Conservation (phyloP, 35 echinoderm and acorn worm species). For the Anneissia japonica region DNA sequence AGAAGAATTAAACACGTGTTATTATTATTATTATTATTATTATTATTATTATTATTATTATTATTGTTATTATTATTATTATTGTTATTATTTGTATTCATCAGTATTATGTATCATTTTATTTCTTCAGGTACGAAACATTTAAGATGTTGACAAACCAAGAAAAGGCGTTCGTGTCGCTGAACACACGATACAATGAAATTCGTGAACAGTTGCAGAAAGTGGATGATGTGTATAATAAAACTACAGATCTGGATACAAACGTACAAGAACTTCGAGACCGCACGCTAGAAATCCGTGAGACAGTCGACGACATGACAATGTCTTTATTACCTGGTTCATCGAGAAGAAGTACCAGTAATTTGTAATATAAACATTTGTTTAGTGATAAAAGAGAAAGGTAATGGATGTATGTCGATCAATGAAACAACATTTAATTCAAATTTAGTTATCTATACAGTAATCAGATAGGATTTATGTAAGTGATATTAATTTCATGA, state of each 20-base stretch:
- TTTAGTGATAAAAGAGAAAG: no score
- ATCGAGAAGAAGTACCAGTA: neutral
- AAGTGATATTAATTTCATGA: no score
- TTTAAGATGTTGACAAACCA: constrained; percentile 77
- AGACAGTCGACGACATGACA: constrained; percentile 58
- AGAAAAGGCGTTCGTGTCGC: constrained; percentile 47
- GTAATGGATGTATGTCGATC: no score
- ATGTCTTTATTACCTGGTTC: constrained; percentile 22
- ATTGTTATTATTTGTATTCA: neutral
- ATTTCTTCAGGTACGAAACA: constrained; percentile 65
- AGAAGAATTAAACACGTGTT: no score
- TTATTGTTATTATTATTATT: no score
- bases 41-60: no score
- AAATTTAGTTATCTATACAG: no score
- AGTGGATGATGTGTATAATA: constrained; percentile 50
- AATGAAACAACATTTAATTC: no score
- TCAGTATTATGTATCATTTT: neutral
- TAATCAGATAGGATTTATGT: no score
- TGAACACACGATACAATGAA: constrained; percentile 31
- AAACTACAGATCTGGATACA: constrained; percentile 44
- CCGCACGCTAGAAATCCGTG: constrained; percentile 36
- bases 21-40: no score
- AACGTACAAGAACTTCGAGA: constrained; percentile 49
- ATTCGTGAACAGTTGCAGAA: constrained; percentile 41
- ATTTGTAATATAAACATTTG: neutral